phyloP scores from a whole-genome alignment of 1,140 invertebrate species.

The Prorops nasuta region DNA sequence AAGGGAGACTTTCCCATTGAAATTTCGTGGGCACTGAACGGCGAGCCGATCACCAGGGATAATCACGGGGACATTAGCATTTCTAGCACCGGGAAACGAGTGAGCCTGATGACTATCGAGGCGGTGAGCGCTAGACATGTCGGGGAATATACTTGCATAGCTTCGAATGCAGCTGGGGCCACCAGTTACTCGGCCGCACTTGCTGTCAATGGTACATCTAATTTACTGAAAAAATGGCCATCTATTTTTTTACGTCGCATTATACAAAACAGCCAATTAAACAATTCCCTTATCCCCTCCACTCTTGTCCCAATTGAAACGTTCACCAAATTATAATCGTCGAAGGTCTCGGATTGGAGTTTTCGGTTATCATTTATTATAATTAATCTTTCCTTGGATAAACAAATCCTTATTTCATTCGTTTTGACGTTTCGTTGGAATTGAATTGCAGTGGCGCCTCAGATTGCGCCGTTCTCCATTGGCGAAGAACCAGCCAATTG shows the following conservation, averaged over 20 bases:
- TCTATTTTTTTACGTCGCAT: no score
- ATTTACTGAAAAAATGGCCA: slow-evolving; percentile 7
- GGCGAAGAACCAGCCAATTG: slow-evolving; percentile 58
- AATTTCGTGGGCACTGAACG: slow-evolving; percentile 66
- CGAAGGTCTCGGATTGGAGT: no score
- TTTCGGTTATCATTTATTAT: no score
- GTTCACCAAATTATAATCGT: no score
- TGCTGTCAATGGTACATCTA: slow-evolving; percentile 67
- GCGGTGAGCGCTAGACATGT: slow-evolving; percentile 71
- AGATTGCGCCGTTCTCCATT: slow-evolving; percentile 69
- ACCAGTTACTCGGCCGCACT: slow-evolving; percentile 66
- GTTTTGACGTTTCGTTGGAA: no score
- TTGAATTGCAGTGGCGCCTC: slow-evolving; percentile 62
- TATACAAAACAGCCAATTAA: no score
- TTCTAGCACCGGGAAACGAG: slow-evolving; percentile 60
- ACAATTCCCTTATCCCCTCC: no score
- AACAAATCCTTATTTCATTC: no score
- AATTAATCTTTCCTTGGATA: no score
- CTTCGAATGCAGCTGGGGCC: slow-evolving; percentile 67
- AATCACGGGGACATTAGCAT: slow-evolving; percentile 30
- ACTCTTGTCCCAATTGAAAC: no score
- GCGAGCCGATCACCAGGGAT: slow-evolving; percentile 28
- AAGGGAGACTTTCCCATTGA: slow-evolving; percentile 68
- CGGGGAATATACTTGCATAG: slow-evolving; percentile 79
- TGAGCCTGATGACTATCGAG: slow-evolving; percentile 74